Base-by-base conservation (phyloP, 2,113 vertebrate species). In the Sula dactylatra region DNA sequence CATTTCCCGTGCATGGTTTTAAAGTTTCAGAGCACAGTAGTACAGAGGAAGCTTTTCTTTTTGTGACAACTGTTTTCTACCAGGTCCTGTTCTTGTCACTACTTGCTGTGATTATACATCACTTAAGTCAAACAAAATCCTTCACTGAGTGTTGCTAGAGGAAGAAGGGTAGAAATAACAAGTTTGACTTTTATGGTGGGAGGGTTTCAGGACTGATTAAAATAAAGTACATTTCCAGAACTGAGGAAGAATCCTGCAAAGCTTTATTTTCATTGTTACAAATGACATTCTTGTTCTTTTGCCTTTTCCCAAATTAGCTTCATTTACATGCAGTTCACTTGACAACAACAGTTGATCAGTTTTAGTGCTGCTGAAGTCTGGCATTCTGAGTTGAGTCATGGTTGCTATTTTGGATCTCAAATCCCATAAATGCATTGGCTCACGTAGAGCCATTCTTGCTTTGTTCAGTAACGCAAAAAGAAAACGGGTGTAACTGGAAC, bases 1-100 rank as follows among this genome's bases (percentile, higher is more conserved):
- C 1, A 0, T 36, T 73, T 76, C 29, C 40, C 0, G 0, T 42
- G 7, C 18, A 2, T 32, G 18, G 13, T 38, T 62, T 55, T 13
- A 24, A 55, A 32, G 29, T 38, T 55, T n/a, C 31, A 26, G 11
- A 25, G 22, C 1, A 3, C 22, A 12, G 26, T 11, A 31, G 29
- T 47, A 45, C 5, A 62, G 47, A n/a, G 32, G 45, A 82, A 61
- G 7, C 12, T 55, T 29, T 29, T 22, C 16, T 26, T 27, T 42
- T 52, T 13, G 7, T 56, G 16, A 19, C 3, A 2, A 0, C 34
- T 42, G 8, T 72, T 83, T 10, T 14, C 15, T 42, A n/a, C 16
- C 58, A 70, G 54, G 13, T 65, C 49, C 12, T 29, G 13, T 62
- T 83, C 32, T 59, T 8, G 24, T 32, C 7, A 4, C 2, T 19